phyloP scores from a whole-genome alignment of 2,888 invertebrate genomes.

The Quadroppia sp. region DNA sequence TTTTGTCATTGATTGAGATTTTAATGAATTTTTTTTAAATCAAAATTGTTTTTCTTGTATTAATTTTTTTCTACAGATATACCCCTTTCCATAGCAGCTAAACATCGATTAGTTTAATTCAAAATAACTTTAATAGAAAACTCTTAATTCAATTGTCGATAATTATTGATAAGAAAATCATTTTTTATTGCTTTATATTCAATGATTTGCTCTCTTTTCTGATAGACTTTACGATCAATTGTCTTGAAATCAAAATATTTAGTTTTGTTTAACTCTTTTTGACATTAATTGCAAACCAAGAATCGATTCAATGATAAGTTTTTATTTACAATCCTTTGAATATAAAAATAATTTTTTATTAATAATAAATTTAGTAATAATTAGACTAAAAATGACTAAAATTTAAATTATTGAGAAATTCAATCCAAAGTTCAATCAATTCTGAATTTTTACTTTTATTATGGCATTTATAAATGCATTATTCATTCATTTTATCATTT shows the following conservation, averaged over 20 bases:
- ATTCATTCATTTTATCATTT: not conserved
- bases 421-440: no score
- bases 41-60: not conserved
- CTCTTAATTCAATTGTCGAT: not conserved
- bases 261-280: no score
- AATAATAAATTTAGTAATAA: no score
- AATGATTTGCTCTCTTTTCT: no score
- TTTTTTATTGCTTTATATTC: not conserved
- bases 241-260: no score
- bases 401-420: no score
- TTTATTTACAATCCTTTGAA: no score
- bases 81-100: not conserved
- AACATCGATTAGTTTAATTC: not conserved
- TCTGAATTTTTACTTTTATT: not conserved
- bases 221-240: no score
- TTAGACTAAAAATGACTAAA: no score
- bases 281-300: no score
- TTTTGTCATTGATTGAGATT: not conserved
- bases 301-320: no score
- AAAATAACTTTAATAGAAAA: not conserved
- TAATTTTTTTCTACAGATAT: not conserved
- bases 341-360: no score
- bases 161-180: not conserved
- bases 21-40: not conserved
- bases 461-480: slow-evolving; percentile 18